These are phyloP conservation scores for Apotomis capreana DNA, from an alignment of 2,888 invertebrate species.

Conservation along the genomic window DNA sequence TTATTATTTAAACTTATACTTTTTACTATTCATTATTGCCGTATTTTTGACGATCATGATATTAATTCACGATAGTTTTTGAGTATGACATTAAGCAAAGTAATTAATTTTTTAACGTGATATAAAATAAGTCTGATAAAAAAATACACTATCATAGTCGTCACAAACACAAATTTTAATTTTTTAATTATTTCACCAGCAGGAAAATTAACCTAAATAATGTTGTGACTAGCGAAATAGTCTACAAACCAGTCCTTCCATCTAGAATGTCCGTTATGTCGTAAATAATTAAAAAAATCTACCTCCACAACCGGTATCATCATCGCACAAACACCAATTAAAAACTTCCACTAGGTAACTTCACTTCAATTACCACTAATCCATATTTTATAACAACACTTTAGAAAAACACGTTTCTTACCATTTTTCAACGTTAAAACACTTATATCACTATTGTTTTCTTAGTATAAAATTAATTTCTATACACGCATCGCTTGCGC, in stretches of 20 bases:
- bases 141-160: too few relatives aligned
- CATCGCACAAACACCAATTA: conserved; percentile 27
- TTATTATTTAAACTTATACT: too few relatives aligned
- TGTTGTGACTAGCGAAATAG: neutral
- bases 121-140: too few relatives aligned
- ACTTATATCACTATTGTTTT: conserved; percentile 51
- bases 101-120: too few relatives aligned
- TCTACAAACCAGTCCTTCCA: conserved; percentile 25
- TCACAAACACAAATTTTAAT: too few relatives aligned
- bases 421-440: conserved; percentile 23
- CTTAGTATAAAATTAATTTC: conserved; percentile 46
- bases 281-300: conserved; percentile 30
- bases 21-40: too few relatives aligned
- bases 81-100: too few relatives aligned
- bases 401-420: conserved; percentile 48
- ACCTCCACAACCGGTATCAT: conserved; percentile 34
- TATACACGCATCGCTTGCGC: conserved; percentile 57
- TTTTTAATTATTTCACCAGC: too few relatives aligned
- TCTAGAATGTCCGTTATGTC: conserved; percentile 30
- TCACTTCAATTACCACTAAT: conserved; percentile 42
- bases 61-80: too few relatives aligned
- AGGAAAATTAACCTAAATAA: neutral
- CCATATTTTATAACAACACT: conserved; percentile 36
- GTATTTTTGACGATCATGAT: too few relatives aligned
- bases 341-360: conserved; percentile 38